Base-by-base conservation (phyloP, 2,113 vertebrate genomes). In the Urocynchramus pylzowi region DNA sequence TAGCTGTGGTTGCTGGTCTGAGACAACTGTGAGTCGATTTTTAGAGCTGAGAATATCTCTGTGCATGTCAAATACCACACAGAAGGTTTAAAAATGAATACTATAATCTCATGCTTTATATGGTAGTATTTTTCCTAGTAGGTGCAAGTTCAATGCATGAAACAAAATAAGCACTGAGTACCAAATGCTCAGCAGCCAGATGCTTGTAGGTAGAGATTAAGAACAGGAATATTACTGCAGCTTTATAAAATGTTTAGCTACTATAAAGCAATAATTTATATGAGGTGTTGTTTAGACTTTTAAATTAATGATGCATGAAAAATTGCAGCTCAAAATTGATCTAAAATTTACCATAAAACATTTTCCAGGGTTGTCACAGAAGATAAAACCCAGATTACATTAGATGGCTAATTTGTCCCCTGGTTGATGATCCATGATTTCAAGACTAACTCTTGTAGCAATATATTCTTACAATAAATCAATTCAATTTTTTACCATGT, bases 31-130 rank as follows among this genome's bases (percentile, higher is more conserved):
- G 52, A 89, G 80, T 92, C 4, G 10, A 52, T 82, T 95, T 76
- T 65, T 86, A 91, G 74, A 86, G 73, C 69, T 57, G 68, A 41
- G 68, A 89, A 95, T 93, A 88, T 89, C 83, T 93, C 94, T 52
- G 33, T 75, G 90, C 14, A 18, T 93, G 79, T 81, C 76, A 93
- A 77, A 95, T 94, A 87, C 89, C 54, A 70, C 52, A 59, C 12
- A 77, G 68, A 77, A 93, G 27, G 39, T 92, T 92, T 84, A 90
- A 77, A 87, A 93, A 77, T 70, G 3, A 94, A 70, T 78, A 90
- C 50, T 19, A 37, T 75, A 84, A 90, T 56, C 60, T 39, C 30
- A 49, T 78, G 30, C 65, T 96, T 96, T 80, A 65, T 90, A 69
- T 52, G 87, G 74, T 20, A 85, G n/a, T 54, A 35, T 74, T 90